Percentiles rank a stretch among this genome's conserved stretches.
Conservation (phyloP, 2,888 invertebrate species). For the Mesorhabditis spiculigera region DNA sequence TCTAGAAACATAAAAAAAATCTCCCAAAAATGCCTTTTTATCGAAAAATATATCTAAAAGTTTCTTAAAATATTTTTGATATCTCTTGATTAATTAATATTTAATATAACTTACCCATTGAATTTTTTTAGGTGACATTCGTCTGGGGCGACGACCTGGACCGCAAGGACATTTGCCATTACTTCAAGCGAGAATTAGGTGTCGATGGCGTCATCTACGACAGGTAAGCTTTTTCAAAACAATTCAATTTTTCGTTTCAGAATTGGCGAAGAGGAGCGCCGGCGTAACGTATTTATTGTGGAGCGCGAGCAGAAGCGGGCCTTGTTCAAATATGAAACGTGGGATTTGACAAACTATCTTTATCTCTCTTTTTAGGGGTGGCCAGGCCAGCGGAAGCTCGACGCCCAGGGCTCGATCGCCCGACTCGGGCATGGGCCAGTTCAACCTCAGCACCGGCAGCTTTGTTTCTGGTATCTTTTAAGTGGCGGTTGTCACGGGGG, state of each 20-base stretch:
- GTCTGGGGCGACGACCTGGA: slow-evolving; percentile 97
- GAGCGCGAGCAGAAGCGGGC: slow-evolving; percentile 48
- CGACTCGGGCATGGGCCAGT: too few relatives aligned
- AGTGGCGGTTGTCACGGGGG: too few relatives aligned
- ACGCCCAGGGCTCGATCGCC: too few relatives aligned
- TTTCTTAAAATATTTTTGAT: too few relatives aligned
- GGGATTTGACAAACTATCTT: slow-evolving; percentile 20
- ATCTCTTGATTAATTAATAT: too few relatives aligned
- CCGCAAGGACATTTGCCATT: slow-evolving; percentile 75
- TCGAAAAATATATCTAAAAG: too few relatives aligned
- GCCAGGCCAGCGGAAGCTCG: too few relatives aligned
- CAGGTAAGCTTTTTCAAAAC: slow-evolving; percentile 63
- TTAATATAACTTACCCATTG: too few relatives aligned
- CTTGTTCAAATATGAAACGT: background rate
- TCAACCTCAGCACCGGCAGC: too few relatives aligned
- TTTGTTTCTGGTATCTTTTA: too few relatives aligned
- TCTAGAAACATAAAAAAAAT: background rate
- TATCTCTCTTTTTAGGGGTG: too few relatives aligned
- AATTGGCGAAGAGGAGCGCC: slow-evolving; percentile 50
- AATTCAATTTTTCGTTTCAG: slow-evolving; percentile 19
- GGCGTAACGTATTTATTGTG: slow-evolving; percentile 52
- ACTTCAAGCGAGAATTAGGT: slow-evolving; percentile 83
- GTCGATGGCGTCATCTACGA: slow-evolving; percentile 95
- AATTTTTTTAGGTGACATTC: slow-evolving; percentile 67
- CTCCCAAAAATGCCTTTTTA: too few relatives aligned